Evolutionary conservation across 1,140 invertebrate species (phyloP).

Genomic region (Luehdorfia chinensis): DNA sequence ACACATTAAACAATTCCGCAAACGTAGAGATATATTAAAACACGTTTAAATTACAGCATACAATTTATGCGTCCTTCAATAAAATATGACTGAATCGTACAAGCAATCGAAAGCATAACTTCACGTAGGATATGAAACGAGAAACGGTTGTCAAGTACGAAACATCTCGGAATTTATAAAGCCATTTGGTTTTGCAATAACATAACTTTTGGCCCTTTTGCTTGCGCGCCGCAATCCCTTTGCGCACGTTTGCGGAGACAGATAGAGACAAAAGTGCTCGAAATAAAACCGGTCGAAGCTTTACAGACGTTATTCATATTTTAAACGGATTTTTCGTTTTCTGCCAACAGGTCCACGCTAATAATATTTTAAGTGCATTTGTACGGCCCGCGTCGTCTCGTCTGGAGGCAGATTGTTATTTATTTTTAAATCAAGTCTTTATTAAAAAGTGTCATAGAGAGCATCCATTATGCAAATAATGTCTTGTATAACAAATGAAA

Average conservation of each 20-base stretch:
- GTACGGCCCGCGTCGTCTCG: constrained; percentile 2
- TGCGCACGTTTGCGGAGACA: constrained; percentile 13
- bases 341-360: constrained; percentile 5
- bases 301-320: constrained; percentile 15
- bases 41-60: not conserved
- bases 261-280: constrained; percentile 24
- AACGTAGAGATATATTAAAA: too few species aligned
- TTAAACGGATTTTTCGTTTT: constrained; percentile 1
- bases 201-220: constrained; percentile 40
- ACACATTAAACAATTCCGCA: too few species aligned
- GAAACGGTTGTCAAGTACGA: constrained; percentile 31
- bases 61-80: constrained; percentile 1
- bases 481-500: constrained; percentile 62
- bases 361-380: constrained; percentile 18
- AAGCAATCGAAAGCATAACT: constrained; percentile 26
- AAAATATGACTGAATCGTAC: not conserved
- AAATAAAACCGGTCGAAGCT: constrained; percentile 19
- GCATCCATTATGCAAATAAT: constrained; percentile 44
- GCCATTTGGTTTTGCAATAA: constrained; percentile 33
- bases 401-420: not conserved
- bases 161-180: constrained; percentile 39
- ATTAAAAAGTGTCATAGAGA: constrained; percentile 15
- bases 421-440: constrained; percentile 9
- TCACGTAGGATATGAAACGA: constrained; percentile 28
- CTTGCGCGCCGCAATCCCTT: constrained; percentile 22